phyloP scores from a whole-genome alignment of 2,888 invertebrate species.

The Sphaerophoria rueppellii region DNA sequence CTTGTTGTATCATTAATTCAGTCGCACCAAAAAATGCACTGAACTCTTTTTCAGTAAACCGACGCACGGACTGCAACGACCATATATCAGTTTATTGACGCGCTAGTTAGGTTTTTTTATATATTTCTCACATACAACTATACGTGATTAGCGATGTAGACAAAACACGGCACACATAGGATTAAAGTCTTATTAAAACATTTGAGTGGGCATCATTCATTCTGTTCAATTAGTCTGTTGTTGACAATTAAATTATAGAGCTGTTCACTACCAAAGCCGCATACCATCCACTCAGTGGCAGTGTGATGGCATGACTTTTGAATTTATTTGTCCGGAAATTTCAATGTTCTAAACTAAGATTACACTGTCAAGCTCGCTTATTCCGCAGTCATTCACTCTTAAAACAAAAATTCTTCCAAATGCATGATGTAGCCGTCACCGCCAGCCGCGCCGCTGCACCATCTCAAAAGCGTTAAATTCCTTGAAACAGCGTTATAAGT shows the following conservation, averaged over 20 bases:
- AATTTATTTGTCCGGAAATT: conserved; percentile 57
- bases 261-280: conserved; percentile 15
- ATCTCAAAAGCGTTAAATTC: conserved; percentile 21
- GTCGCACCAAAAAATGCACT: too few relatives aligned
- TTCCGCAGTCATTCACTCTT: conserved; percentile 37
- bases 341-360: conserved; percentile 14
- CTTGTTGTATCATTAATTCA: too few relatives aligned
- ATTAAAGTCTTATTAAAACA: conserved; percentile 31
- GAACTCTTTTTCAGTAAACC: too few relatives aligned
- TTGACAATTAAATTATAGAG: conserved; percentile 63
- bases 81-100: too few relatives aligned
- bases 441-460: neutral
- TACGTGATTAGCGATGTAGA: too few relatives aligned
- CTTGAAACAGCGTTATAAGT: conserved; percentile 5
- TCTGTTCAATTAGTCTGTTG: conserved; percentile 58
- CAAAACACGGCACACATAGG: neutral
- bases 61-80: too few relatives aligned
- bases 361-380: conserved; percentile 21
- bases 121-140: too few relatives aligned
- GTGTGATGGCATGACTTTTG: conserved; percentile 39
- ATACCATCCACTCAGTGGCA: conserved; percentile 10
- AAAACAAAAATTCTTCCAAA: conserved; percentile 1
- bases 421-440: conserved; percentile 13
- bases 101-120: too few relatives aligned
- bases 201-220: conserved; percentile 64